phyloP scores from a whole-genome alignment of 2,113 vertebrate genomes.

The Percina caprodes region DNA sequence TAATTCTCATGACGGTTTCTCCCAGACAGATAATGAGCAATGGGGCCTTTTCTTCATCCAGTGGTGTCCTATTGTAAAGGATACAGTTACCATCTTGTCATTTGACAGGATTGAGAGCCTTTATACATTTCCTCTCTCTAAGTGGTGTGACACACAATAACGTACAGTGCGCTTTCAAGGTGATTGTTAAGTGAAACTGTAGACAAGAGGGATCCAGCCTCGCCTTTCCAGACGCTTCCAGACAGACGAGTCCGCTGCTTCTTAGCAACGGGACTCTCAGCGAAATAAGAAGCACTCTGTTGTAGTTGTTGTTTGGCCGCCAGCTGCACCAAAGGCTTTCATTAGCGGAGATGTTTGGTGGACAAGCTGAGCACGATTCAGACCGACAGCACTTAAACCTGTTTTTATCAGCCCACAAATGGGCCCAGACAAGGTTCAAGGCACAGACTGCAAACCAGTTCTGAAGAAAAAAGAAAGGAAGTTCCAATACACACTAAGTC shows the following conservation, averaged over 20 bases:
- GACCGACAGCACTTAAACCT: constrained; percentile 32
- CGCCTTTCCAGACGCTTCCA: constrained; percentile 28
- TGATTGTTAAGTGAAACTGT: constrained; percentile 65
- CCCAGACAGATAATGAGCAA: neutral
- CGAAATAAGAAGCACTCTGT: constrained; percentile 50
- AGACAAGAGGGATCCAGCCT: constrained; percentile 47
- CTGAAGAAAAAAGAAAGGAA: no score
- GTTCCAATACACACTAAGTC: no score
- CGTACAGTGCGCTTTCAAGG: constrained; percentile 49
- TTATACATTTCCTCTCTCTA: constrained; percentile 49
- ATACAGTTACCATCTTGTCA: constrained; percentile 54
- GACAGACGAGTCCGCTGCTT: constrained; percentile 36
- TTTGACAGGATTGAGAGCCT: constrained; percentile 24
- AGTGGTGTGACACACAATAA: constrained; percentile 65
- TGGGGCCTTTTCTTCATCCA: neutral
- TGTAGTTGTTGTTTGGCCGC: constrained; percentile 49
- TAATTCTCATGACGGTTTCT: constrained; percentile 6
- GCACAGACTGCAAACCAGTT: neutral
- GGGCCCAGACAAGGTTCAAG: constrained; percentile 35
- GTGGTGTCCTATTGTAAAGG: constrained; percentile 30
- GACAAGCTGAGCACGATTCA: constrained; percentile 45
- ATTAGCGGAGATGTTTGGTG: constrained; percentile 52
- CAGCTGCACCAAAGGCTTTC: constrained; percentile 52
- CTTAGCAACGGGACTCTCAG: constrained; percentile 52
- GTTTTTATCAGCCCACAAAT: constrained; percentile 48